Evolutionary conservation across 2,888 invertebrate genomes (phyloP).

Genomic region (Lamproptera curius): DNA sequence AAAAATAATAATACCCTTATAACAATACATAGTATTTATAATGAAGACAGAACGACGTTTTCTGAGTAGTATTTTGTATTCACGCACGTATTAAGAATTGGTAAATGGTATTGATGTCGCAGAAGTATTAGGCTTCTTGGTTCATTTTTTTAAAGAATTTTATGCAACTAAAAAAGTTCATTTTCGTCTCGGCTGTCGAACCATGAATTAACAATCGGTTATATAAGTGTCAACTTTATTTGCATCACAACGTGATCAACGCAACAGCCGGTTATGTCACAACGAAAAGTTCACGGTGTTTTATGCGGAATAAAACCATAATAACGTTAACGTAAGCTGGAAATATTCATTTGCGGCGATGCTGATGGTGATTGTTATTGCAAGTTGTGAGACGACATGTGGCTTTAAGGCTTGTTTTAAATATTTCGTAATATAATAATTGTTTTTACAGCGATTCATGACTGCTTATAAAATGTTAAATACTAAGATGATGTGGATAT

Average conservation of each 20-base stretch:
- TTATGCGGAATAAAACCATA: conserved; percentile 6
- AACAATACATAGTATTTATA: not conserved
- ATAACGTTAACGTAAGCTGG: too few species aligned
- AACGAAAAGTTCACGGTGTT: conserved; percentile 32
- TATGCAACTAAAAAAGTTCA: conserved; percentile 9
- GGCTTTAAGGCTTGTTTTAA: too few species aligned
- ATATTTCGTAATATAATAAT: too few species aligned
- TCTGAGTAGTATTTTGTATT: not conserved
- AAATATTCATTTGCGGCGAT: conserved; percentile 2
- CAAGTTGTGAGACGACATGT: too few species aligned
- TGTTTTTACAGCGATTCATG: too few species aligned
- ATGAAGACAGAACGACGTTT: not conserved
- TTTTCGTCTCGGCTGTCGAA: not conserved
- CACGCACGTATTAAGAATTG: too few species aligned
- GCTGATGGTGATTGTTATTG: too few species aligned
- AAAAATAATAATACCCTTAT: not conserved
- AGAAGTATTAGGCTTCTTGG: too few species aligned
- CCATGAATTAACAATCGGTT: conserved; percentile 33
- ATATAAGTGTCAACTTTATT: conserved; percentile 62
- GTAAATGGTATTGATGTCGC: too few species aligned
- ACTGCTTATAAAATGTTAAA: too few species aligned
- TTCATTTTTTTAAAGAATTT: not conserved
- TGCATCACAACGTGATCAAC: conserved; percentile 54
- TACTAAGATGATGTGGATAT: too few species aligned
- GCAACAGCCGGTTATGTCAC: conserved; percentile 55